Evolutionary conservation across 2,113 vertebrate genomes (phyloP), one percentile per base, ranked within the genome.

Genomic region (Thalassarche chlororhynchos): DNA sequence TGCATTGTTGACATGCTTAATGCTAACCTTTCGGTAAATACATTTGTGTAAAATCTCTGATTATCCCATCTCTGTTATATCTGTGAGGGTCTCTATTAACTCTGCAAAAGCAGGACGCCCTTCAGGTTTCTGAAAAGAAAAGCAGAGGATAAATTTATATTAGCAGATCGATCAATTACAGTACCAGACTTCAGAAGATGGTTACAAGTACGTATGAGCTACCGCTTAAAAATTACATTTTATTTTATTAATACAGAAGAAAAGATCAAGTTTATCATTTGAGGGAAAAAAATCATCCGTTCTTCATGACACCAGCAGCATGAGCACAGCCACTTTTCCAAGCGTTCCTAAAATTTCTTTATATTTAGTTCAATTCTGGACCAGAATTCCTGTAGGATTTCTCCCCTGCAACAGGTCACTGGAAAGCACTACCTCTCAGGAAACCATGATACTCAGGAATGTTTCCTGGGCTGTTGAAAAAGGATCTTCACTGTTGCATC

Each of bases 21-120:
- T 79, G 79, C 51, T 83, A 68, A 11, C 20, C 42, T 72, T 78
- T 64, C 60, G 77, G 26, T 47, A 91, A 84, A 64, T 72, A 65
- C 12, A 58, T 46, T 52, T 11, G 5, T 31, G 5, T 71, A 84
- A 86, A 74, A 28, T 61, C 47, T 69, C 57, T 2, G 7, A 20
- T 97, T 93, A 98, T 82, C 95, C 94, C 57, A 88, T 97, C 87
- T 99, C 98, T 28, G 97, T 97, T 46, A 98, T 94, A 79, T 98
- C 96, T 81, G 94, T 96, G 93, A 99, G 98, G 3, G 94, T 95
- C 49, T 93, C 96, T 81, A 98, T 95, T 46, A 99, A 95, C 51
- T 98, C 98, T 6, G 98, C 97, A 96, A 99, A 99, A 17, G 98
- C 57, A 4, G 99, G 99, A 34, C 99, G 98, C 72, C 98, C 97